Evolutionary conservation across 2,797 vertebrate genomes (phyloP), one percentile per base, ranked within the genome.

Genomic region (Halcyon leucocephala): DNA sequence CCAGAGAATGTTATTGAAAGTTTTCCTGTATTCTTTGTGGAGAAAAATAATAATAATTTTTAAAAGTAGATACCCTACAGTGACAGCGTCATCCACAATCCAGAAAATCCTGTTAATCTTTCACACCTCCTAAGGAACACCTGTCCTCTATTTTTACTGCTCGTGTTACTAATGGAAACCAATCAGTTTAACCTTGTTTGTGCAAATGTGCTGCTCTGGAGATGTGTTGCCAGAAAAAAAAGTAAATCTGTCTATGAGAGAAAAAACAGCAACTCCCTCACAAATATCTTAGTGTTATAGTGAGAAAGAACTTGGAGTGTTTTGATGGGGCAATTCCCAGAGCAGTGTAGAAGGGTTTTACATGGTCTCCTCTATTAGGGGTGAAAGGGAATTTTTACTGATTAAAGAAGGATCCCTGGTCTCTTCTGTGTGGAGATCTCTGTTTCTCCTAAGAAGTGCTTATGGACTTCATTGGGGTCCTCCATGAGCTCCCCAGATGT

Each of bases 61-160:
- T 44, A 67, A 71, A 67, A 44, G 10, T 61, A 89, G 86, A 85
- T 91, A 93, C 31, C 84, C 86, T 82, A 85, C 74, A 91, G 84
- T 92, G 88, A 89, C 78, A 95, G 78, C 46, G 0, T 90, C 92
- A 92, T 93, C 90, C 64, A 83, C 88, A 95, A 89, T 89, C 81
- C 93, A 70, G 95, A 95, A 96, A 95, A 97, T 97, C 88, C 88
- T 57, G 71, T 85, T 97, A 96, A 93, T 95, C 93, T 95, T 97
- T 97, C 93, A 96, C 94, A 96, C 94, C 92, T 96, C 92, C 88
- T 85, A 85, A 92, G 86, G 92, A 95, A 94, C 96, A 97, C 93
- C 96, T 95, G 95, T 94, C 91, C 86, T 89, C 83, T 96, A 65
- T 95, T 95, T 96, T 95, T 92, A 80, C 52, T 92, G 90, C 81